Conservation (phyloP, 2,888 invertebrate genomes). For the Leptarthrus brevirostris region DNA sequence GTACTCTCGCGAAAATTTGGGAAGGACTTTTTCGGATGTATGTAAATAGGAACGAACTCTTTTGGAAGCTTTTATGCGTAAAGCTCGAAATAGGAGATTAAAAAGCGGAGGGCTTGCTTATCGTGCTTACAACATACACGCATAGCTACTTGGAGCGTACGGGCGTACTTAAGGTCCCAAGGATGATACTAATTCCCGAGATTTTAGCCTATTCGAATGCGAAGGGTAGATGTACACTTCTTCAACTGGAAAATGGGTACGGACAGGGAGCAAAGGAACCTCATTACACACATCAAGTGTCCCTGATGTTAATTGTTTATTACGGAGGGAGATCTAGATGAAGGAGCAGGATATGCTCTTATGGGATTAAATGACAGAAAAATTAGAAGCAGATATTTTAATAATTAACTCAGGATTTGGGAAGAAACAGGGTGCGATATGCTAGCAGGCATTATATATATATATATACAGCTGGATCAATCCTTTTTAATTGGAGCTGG, state of each 20-base stretch:
- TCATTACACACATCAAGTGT: constrained; percentile 50
- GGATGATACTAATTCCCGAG: constrained; percentile 50
- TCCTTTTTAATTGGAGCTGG: constrained; percentile 42
- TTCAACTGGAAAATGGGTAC: constrained; percentile 48
- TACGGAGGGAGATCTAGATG: background rate
- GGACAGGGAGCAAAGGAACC: constrained; percentile 24
- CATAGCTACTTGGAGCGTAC: background rate
- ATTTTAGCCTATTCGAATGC: constrained; percentile 35
- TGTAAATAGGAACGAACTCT: constrained; percentile 16
- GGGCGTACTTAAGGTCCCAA: constrained; percentile 44
- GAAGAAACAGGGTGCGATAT: background rate
- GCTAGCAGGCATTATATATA: background rate
- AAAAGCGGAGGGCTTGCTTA: constrained; percentile 46
- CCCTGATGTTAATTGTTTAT: constrained; percentile 51
- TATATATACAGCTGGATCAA: background rate
- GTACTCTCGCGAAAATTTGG: background rate
- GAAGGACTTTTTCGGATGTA: background rate
- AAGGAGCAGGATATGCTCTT: constrained; percentile 48
- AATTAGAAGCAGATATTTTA: constrained; percentile 53
- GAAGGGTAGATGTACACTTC: constrained; percentile 33
- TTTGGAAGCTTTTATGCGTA: constrained; percentile 40
- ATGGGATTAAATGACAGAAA: constrained; percentile 53
- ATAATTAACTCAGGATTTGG: constrained; percentile 50
- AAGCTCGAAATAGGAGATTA: constrained; percentile 43
- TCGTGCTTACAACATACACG: constrained; percentile 47